Evolutionary conservation across 2,797 vertebrate species (phyloP).

Genomic region (Phalloptychus januarius): DNA sequence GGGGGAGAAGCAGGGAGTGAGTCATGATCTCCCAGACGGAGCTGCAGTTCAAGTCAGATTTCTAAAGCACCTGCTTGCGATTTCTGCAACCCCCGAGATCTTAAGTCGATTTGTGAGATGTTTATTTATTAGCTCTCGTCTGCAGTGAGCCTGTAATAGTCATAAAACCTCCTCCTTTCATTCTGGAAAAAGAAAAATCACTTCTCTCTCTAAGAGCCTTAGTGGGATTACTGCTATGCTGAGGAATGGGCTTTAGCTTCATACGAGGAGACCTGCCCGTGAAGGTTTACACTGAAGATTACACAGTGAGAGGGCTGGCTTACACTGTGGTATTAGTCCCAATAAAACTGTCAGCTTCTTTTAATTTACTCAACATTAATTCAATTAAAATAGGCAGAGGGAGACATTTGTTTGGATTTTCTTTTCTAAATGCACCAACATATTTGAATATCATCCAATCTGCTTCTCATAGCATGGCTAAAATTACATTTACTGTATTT

Average conservation of each 20-base stretch:
- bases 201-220: conserved; percentile 80
- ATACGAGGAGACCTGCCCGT: conserved; percentile 69
- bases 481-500: not conserved
- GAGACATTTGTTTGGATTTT: conserved; percentile 35
- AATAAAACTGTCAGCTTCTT: conserved; percentile 69
- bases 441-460: not conserved
- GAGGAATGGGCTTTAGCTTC: conserved; percentile 72
- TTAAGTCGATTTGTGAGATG: conserved; percentile 66
- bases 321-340: conserved; percentile 69
- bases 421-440: conserved; percentile 9
- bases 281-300: conserved; percentile 79
- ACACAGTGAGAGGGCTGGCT: conserved; percentile 66
- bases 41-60: conserved; percentile 47
- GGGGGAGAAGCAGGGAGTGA: conserved; percentile 32
- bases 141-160: conserved; percentile 52
- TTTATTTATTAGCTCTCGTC: conserved; percentile 73
- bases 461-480: conserved; percentile 12
- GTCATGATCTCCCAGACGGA: conserved; percentile 62
- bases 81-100: conserved; percentile 21
- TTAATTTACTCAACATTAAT: conserved; percentile 63
- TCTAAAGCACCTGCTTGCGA: conserved; percentile 23
- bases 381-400: conserved; percentile 35
- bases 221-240: conserved; percentile 78
- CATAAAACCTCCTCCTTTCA: conserved; percentile 69
- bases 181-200: conserved; percentile 71